phyloP scores from a whole-genome alignment of 37 sponge, comb jelly and placozoan genomes.

The Lycopodina hypogea region DNA sequence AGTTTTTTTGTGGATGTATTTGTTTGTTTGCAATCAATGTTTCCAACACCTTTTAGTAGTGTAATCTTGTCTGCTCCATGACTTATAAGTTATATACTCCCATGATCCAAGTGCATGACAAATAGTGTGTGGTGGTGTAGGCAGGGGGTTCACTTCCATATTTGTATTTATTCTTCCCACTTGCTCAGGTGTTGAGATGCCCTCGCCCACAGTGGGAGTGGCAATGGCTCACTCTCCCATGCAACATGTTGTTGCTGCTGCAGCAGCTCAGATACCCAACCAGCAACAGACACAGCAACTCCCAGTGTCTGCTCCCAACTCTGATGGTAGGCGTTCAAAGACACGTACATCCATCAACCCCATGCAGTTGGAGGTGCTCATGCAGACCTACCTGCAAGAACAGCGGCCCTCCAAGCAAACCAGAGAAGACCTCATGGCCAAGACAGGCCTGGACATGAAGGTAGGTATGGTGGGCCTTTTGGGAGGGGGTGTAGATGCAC shows the following conservation, averaged over 20 bases:
- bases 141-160: too few species aligned
- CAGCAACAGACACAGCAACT: not conserved
- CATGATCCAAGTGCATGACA: too few species aligned
- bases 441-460: slow-evolving; percentile 70
- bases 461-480: slow-evolving; percentile 4
- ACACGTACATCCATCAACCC: slow-evolving; percentile 71
- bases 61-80: too few species aligned
- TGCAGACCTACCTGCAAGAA: slow-evolving; percentile 56
- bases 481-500: not conserved
- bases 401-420: slow-evolving; percentile 65
- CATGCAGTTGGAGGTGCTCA: slow-evolving; percentile 65
- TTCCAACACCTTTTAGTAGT: too few species aligned
- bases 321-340: slow-evolving; percentile 34
- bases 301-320: not conserved
- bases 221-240: slow-evolving; percentile 4
- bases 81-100: too few species aligned
- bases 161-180: too few species aligned
- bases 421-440: slow-evolving; percentile 55
- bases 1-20: too few species aligned
- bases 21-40: too few species aligned
- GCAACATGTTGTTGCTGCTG: not conserved
- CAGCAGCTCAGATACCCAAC: not conserved
- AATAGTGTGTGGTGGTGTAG: too few species aligned
- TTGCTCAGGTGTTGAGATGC: not conserved
- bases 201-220: not conserved